Evolutionary conservation across 2,888 invertebrate species (phyloP).

Genomic region (Adineta ricciae): DNA sequence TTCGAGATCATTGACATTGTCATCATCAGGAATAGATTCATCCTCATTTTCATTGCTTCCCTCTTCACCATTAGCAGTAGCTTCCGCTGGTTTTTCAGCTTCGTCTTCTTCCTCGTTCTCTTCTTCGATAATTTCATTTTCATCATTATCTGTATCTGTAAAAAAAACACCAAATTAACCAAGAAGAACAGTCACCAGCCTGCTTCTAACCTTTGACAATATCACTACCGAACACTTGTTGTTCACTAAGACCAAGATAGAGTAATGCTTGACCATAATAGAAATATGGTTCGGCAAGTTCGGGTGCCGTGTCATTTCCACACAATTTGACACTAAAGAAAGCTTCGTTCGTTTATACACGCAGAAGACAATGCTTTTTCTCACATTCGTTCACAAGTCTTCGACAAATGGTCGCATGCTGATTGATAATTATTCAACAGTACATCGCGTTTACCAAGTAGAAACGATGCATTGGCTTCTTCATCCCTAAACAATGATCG

Average conservation of each 20-base stretch:
- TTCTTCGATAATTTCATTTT: constrained; percentile 21
- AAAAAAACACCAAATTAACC: background rate
- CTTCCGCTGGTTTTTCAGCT: background rate
- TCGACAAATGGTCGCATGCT: constrained; percentile 7
- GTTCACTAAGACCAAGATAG: constrained; percentile 72
- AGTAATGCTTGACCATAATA: constrained; percentile 69
- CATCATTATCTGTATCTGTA: background rate
- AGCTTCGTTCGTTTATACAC: no score
- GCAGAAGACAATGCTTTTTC: background rate
- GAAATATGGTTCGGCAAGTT: constrained; percentile 77
- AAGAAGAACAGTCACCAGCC: background rate
- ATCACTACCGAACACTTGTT: constrained; percentile 63
- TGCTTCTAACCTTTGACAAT: background rate
- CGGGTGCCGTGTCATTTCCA: constrained; percentile 64
- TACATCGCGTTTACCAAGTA: background rate
- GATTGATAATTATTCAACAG: constrained; percentile 15
- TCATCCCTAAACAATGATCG: background rate
- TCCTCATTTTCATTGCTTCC: background rate
- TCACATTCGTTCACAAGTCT: constrained; percentile 15
- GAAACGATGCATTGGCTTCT: background rate
- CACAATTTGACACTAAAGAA: background rate
- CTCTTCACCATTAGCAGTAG: background rate
- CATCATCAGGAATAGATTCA: constrained; percentile 23
- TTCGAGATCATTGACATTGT: constrained; percentile 59
- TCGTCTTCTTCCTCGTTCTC: background rate